Evolutionary conservation across 1,140 invertebrate species (phyloP).

Genomic region (Eulimnadia texana): DNA sequence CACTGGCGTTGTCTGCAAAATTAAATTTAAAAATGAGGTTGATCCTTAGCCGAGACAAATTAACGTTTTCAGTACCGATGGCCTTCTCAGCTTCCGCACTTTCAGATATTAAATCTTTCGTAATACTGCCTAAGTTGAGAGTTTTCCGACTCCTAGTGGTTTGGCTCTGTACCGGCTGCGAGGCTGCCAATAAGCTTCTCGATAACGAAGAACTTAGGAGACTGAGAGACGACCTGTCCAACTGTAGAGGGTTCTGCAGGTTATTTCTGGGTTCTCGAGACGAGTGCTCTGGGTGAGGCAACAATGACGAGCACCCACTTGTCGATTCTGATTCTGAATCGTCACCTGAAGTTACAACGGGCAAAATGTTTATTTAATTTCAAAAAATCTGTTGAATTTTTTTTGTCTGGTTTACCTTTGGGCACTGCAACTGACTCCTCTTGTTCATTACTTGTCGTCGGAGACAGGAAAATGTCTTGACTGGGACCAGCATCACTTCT

Average conservation of each 20-base stretch:
- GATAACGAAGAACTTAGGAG: background rate
- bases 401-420: background rate
- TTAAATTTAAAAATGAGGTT: background rate
- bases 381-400: background rate
- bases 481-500: background rate
- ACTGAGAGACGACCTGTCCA: background rate
- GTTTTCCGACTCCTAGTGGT: background rate
- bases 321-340: slow-evolving; percentile 15
- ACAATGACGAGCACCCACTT: slow-evolving; percentile 13
- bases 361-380: background rate
- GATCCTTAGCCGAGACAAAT: background rate
- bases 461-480: background rate
- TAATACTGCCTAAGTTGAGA: background rate
- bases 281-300: slow-evolving; percentile 11
- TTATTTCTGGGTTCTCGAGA: background rate
- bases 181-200: background rate
- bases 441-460: background rate
- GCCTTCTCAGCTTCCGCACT: background rate
- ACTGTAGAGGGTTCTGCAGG: background rate
- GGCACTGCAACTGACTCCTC: background rate
- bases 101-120: background rate
- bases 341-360: background rate
- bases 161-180: background rate
- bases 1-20: background rate
- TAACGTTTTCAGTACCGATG: background rate